A percentile compares a stretch with the other conserved stretches of the same genome.
These are phyloP conservation scores for Protobothrops mucrosquamatus DNA, from an alignment of 2,113 vertebrate genomes.

Conservation along the genomic window DNA sequence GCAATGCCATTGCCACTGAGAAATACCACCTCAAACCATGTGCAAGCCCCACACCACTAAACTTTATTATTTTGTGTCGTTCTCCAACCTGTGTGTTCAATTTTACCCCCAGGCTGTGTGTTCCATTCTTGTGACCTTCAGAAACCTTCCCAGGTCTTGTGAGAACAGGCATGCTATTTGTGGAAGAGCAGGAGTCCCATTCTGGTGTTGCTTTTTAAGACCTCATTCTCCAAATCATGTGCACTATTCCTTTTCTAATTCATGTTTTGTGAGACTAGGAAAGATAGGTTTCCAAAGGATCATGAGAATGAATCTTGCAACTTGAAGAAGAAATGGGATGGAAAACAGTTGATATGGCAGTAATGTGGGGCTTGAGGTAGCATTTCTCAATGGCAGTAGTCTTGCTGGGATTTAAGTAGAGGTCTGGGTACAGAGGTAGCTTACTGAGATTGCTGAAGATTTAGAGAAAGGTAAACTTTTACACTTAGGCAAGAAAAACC, in stretches of 20 bases:
- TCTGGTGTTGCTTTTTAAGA: neutral
- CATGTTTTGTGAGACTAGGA: neutral
- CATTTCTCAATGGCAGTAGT: neutral
- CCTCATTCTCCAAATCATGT: neutral
- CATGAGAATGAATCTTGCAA: neutral
- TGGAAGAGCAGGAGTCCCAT: neutral
- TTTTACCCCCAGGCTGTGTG: too few relatives aligned
- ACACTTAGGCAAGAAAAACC: neutral
- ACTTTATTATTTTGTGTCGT: too few relatives aligned
- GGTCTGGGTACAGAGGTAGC: neutral
- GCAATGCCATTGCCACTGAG: too few relatives aligned
- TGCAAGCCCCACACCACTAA: too few relatives aligned
- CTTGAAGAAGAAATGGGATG: neutral
- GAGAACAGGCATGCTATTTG: neutral
- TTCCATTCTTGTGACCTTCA: too few relatives aligned
- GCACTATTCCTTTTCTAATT: neutral
- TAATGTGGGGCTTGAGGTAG: neutral
- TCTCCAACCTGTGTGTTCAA: too few relatives aligned
- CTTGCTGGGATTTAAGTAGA: neutral
- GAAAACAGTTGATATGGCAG: neutral
- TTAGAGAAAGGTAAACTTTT: neutral
- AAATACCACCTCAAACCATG: too few relatives aligned
- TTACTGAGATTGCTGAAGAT: neutral
- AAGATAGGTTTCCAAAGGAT: neutral
- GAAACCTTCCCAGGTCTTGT: neutral